These are phyloP conservation scores for Percopsis transmontana DNA, from an alignment of 2,113 vertebrate genomes.

Conservation along the genomic window DNA sequence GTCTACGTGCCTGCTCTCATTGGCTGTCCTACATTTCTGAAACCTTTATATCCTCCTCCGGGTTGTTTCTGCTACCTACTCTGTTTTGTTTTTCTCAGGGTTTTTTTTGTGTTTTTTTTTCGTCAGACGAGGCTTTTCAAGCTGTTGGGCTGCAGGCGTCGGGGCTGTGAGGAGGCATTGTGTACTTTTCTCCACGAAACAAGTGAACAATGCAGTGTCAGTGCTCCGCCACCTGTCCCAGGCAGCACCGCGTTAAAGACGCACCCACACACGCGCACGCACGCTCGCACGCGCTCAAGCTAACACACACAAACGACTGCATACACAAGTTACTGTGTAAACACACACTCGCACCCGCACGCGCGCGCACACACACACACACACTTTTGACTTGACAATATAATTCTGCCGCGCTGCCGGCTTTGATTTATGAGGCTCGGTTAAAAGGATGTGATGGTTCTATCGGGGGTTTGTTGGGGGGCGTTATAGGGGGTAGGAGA, in stretches of 20 bases:
- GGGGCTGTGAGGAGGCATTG: constrained; percentile 36
- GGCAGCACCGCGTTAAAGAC: constrained; percentile 23
- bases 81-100: constrained; percentile 39
- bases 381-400: constrained; percentile 59
- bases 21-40: not conserved
- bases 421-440: constrained; percentile 74
- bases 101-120: constrained; percentile 51
- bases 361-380: constrained; percentile 7
- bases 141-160: constrained; percentile 50
- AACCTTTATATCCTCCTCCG: not conserved
- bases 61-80: not conserved
- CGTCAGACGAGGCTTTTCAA: constrained; percentile 45
- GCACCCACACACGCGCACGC: not conserved
- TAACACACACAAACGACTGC: not conserved
- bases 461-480: not conserved
- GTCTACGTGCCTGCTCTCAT: not conserved
- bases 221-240: constrained; percentile 59
- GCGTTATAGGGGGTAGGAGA: constrained; percentile 39
- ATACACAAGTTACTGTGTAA: not conserved
- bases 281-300: constrained; percentile 7
- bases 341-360: not conserved
- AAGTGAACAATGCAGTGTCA: constrained; percentile 56
- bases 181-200: constrained; percentile 49
- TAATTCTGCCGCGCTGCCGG: constrained; percentile 64
- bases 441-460: constrained; percentile 60